Conservation (phyloP, 2,113 vertebrate genomes). For the Pan troglodytes region NHGRI_mPanTro3-v2.1_pri NC_072421.2:99936001-99936500, state of each 20-base stretch:
- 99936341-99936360: neutral
- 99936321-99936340: neutral
- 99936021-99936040: no score
- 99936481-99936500: neutral
- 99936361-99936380: neutral
- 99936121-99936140: no score
- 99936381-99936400: neutral
- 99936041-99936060: no score
- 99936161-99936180: constrained; percentile 7
- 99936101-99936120: no score
- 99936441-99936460: neutral
- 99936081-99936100: no score
- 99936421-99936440: neutral
- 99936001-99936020: no score
- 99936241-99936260: neutral
- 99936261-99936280: neutral
- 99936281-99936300: neutral
- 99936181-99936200: neutral
- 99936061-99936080: no score
- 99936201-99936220: constrained; percentile 16
- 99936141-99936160: neutral
- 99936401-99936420: neutral
- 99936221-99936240: neutral
- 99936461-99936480: neutral
- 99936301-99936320: neutral